Percentiles rank a stretch among this genome's conserved stretches.
Evolutionary conservation across 2,113 vertebrate species (phyloP).

Genomic region (Myotis brandtii): DNA sequence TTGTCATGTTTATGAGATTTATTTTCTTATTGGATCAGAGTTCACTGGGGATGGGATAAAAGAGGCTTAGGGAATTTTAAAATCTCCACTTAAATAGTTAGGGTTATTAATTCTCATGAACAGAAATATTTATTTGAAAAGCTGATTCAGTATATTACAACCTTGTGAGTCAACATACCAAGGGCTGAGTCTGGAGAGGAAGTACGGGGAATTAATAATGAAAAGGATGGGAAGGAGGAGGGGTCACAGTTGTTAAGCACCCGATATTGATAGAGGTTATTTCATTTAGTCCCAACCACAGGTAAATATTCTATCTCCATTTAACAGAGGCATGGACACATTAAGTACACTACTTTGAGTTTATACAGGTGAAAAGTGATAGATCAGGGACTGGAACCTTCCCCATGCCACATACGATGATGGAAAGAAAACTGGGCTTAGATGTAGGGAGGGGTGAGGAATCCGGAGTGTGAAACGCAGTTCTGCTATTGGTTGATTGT

Average conservation of each 20-base stretch:
- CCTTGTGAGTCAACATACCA: neutral
- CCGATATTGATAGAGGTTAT: fast-evolving
- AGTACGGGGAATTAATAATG: neutral
- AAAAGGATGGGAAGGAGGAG: neutral
- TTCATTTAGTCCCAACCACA: neutral
- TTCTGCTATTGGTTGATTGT: neutral
- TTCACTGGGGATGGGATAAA: neutral
- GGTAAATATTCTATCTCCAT: neutral
- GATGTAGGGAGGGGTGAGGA: fast-evolving
- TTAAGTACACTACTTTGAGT: neutral
- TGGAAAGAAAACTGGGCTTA: neutral
- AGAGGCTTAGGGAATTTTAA: conserved; percentile 19
- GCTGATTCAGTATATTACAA: conserved; percentile 39
- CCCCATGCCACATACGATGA: fast-evolving
- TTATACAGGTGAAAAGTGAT: neutral
- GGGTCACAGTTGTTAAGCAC: too few relatives aligned
- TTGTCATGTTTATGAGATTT: conserved; percentile 22
- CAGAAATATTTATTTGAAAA: conserved; percentile 56
- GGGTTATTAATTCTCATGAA: conserved; percentile 60
- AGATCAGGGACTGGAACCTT: neutral
- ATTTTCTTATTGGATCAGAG: conserved; percentile 40
- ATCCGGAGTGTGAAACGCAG: neutral
- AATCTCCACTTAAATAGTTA: conserved; percentile 39
- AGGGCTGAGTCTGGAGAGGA: neutral
- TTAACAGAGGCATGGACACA: neutral